Conservation (phyloP, 2,888 invertebrate species). For the Podotricha telesiphe region DNA sequence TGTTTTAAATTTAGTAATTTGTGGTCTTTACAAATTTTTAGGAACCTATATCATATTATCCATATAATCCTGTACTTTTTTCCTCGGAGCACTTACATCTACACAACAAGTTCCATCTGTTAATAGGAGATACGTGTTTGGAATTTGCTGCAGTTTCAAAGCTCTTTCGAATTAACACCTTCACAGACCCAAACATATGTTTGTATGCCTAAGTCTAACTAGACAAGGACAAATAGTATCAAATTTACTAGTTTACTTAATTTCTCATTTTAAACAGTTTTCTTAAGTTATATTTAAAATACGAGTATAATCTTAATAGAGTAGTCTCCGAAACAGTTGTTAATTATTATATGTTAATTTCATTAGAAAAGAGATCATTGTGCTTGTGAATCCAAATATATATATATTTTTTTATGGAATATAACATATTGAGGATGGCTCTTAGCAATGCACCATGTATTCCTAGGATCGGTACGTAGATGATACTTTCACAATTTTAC, state of each 20-base stretch:
- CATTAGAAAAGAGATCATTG: too few relatives aligned
- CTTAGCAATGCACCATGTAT: too few relatives aligned
- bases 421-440: too few relatives aligned
- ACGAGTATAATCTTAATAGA: background rate
- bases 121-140: constrained; percentile 4
- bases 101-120: background rate
- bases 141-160: constrained; percentile 12
- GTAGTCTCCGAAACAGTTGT: background rate
- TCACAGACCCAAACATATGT: background rate
- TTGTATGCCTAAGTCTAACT: background rate
- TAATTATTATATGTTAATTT: too few relatives aligned
- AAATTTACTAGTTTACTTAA: background rate
- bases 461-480: too few relatives aligned
- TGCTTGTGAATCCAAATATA: too few relatives aligned
- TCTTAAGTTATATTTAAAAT: background rate
- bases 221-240: background rate
- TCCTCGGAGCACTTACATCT: background rate
- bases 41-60: background rate
- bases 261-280: background rate
- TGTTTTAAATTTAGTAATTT: too few relatives aligned
- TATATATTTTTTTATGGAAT: too few relatives aligned
- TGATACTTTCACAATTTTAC: too few relatives aligned
- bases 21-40: too few relatives aligned
- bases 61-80: background rate
- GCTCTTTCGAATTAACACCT: constrained; percentile 18